A percentile compares a stretch with the other conserved stretches of the same genome.
Conservation (phyloP, 2,888 invertebrate species). For the Drosophila pseudotakahashii region DNA sequence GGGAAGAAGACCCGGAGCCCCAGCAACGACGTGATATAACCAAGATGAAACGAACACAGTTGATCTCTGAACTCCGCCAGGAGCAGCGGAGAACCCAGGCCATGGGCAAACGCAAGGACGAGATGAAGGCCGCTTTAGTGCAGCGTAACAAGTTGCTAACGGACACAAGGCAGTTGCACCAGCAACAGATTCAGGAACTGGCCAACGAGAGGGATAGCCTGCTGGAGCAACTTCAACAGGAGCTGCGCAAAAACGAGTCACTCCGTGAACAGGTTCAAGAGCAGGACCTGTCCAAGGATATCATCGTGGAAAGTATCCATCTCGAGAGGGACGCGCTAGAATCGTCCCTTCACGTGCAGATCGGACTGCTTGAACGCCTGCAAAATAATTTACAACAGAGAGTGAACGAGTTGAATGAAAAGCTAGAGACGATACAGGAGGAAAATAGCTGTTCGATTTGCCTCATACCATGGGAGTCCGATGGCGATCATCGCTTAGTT, state of each 20-base stretch:
- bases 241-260: background rate
- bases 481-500: constrained; percentile 3
- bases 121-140: too few species aligned
- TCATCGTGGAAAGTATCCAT: background rate
- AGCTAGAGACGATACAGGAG: background rate
- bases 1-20: too few species aligned
- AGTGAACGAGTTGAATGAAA: background rate
- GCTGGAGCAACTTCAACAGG: constrained; percentile 5
- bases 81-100: too few species aligned
- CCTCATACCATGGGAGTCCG: background rate
- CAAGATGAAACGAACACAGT: too few species aligned
- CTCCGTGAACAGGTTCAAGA: background rate
- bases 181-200: too few species aligned
- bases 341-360: background rate
- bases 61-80: too few species aligned
- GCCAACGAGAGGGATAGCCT: background rate
- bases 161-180: too few species aligned
- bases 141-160: too few species aligned
- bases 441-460: constrained; percentile 4
- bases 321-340: background rate
- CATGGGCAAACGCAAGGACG: too few species aligned
- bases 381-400: background rate
- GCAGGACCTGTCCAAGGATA: background rate
- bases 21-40: too few species aligned
- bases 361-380: background rate